phyloP scores from a whole-genome alignment of 2,888 invertebrate species.

The Drymonia ruficornis region DNA sequence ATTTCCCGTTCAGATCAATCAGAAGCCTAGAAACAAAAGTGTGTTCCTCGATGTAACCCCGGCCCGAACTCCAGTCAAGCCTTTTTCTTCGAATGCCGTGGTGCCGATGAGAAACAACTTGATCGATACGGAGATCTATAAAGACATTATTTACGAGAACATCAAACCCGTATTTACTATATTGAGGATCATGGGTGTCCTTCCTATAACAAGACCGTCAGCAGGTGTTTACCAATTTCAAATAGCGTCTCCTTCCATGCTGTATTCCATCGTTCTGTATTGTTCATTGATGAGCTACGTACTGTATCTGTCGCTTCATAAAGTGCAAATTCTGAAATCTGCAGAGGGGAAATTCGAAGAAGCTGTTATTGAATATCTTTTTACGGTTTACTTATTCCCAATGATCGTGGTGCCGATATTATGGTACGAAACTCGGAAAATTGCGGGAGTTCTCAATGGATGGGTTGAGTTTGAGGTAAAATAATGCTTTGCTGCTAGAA shows the following conservation, averaged over 20 bases:
- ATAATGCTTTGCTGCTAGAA: not conserved
- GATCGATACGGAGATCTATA: conserved; percentile 57
- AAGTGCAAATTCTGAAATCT: conserved; percentile 85
- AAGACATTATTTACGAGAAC: conserved; percentile 76
- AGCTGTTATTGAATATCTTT: conserved; percentile 90
- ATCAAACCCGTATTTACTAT: conserved; percentile 74
- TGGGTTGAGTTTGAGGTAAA: conserved; percentile 88
- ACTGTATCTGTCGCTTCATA: conserved; percentile 85
- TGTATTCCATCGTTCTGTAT: conserved; percentile 84
- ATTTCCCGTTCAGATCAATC: conserved; percentile 54
- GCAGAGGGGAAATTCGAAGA: conserved; percentile 89
- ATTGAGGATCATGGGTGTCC: conserved; percentile 84
- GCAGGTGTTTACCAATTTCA: conserved; percentile 77
- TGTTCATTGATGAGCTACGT: conserved; percentile 81
- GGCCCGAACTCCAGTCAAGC: conserved; percentile 56
- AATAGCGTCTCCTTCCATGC: conserved; percentile 81
- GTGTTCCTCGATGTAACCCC: conserved; percentile 76
- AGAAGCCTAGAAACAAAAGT: conserved; percentile 59
- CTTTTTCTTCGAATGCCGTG: conserved; percentile 58
- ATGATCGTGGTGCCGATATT: conserved; percentile 86
- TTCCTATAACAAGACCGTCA: conserved; percentile 83
- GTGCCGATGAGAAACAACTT: conserved; percentile 66
- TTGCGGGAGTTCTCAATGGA: conserved; percentile 85
- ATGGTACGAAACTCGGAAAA: conserved; percentile 88
- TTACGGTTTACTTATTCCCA: conserved; percentile 89